Conservation (phyloP, 2,113 vertebrate species). For the Tinamus guttatus region DNA sequence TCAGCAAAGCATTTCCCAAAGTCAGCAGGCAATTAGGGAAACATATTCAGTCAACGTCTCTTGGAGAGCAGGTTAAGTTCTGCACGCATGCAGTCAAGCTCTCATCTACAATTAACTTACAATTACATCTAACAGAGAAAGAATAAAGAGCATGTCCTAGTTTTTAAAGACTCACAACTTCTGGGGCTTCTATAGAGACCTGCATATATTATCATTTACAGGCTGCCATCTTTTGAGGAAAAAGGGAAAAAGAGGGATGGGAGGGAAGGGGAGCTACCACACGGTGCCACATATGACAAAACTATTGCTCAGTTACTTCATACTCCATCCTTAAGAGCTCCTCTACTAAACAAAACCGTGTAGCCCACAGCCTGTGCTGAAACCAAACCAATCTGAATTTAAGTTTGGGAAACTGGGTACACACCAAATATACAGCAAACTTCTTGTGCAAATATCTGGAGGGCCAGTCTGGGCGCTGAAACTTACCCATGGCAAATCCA, state of each 20-base stretch:
- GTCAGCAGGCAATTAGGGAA: not conserved
- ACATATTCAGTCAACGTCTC: not conserved
- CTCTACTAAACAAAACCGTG: not conserved
- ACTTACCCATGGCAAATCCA: slow-evolving; percentile 98
- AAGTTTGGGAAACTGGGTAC: not conserved
- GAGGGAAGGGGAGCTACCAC: not conserved
- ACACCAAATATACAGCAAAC: not conserved
- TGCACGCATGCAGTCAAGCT: not conserved
- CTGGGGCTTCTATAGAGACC: not conserved
- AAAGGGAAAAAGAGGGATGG: too few species aligned
- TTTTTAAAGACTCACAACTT: not conserved
- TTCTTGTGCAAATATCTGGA: not conserved
- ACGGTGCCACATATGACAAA: not conserved
- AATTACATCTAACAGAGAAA: not conserved
- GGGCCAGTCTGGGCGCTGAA: not conserved
- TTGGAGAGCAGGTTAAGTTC: not conserved
- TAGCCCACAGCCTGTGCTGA: not conserved
- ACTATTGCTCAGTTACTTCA: not conserved
- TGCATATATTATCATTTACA: not conserved
- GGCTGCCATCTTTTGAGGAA: not conserved
- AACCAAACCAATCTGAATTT: not conserved
- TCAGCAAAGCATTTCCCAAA: slow-evolving; percentile 15
- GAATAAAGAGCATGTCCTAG: not conserved
- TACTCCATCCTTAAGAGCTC: not conserved
- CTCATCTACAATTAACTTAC: not conserved